Evolutionary conservation across 2,888 invertebrate genomes (phyloP).

Genomic region (Trichopria drosophilae): DNA sequence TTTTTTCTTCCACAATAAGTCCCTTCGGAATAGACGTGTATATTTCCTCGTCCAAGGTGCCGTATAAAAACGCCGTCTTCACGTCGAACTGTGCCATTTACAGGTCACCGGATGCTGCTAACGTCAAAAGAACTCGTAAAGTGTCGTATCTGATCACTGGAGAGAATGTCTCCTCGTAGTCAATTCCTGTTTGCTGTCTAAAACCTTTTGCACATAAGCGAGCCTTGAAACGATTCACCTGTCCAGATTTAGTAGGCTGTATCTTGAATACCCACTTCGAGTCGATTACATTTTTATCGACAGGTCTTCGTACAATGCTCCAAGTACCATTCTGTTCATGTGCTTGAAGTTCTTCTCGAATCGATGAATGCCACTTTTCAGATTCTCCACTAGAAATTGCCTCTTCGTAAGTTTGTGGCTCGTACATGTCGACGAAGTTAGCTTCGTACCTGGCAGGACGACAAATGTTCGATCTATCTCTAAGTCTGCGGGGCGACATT

Average conservation of each 20-base stretch:
- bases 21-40: constrained; percentile 7
- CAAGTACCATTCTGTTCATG: constrained; percentile 12
- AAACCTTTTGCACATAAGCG: constrained; percentile 22
- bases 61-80: constrained; percentile 13
- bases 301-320: background rate
- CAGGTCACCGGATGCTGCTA: constrained; percentile 7
- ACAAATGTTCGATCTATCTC: background rate
- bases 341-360: constrained; percentile 19
- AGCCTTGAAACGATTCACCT: constrained; percentile 6
- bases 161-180: constrained; percentile 23
- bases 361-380: constrained; percentile 6
- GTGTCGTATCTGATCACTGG: constrained; percentile 26
- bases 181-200: constrained; percentile 8
- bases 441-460: constrained; percentile 8
- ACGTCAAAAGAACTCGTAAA: constrained; percentile 12
- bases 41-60: constrained; percentile 7
- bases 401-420: constrained; percentile 9
- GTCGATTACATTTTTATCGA: constrained; percentile 7
- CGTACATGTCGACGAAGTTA: constrained; percentile 7
- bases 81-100: constrained; percentile 23
- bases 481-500: too few species aligned
- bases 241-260: background rate
- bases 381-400: constrained; percentile 12
- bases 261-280: constrained; percentile 25
- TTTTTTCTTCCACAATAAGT: background rate